Evolutionary conservation across 2,888 invertebrate genomes (phyloP).

Genomic region (Drosophila yooni): DNA sequence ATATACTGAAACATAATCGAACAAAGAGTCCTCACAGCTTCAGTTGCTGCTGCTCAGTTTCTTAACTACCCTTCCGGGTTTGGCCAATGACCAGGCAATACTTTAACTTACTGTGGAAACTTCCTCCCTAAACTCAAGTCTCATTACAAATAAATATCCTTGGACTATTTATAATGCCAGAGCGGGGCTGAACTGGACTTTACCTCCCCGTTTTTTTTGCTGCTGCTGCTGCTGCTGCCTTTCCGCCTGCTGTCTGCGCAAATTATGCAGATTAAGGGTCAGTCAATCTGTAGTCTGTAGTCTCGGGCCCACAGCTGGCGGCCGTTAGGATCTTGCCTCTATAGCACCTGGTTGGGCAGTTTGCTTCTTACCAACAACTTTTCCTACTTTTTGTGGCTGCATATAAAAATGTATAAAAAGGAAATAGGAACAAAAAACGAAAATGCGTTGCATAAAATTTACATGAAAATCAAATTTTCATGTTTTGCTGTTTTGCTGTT

Average conservation of each 20-base stretch:
- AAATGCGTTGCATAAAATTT: conserved; percentile 54
- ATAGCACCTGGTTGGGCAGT: conserved; percentile 62
- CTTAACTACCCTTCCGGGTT: conserved; percentile 63
- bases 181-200: conserved; percentile 37
- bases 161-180: conserved; percentile 72
- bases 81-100: conserved; percentile 51
- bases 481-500: conserved; percentile 60
- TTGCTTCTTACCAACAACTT: conserved; percentile 30
- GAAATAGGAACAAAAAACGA: not conserved
- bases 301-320: conserved; percentile 54
- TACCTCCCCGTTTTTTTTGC: conserved; percentile 1
- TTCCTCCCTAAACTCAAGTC: conserved; percentile 46
- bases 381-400: conserved; percentile 21
- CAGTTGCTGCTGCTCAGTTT: conserved; percentile 18
- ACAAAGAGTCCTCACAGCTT: conserved; percentile 53
- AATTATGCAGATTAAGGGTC: conserved; percentile 84
- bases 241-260: conserved; percentile 53
- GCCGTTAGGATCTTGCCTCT: conserved; percentile 38
- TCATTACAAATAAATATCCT: conserved; percentile 79
- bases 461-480: conserved; percentile 75
- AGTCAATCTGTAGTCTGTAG: conserved; percentile 52
- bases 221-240: not conserved
- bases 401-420: conserved; percentile 9
- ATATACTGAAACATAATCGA: conserved; percentile 44
- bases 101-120: conserved; percentile 8